phyloP scores from a whole-genome alignment of 2,888 invertebrate genomes.

The Tortricodes alternella region DNA sequence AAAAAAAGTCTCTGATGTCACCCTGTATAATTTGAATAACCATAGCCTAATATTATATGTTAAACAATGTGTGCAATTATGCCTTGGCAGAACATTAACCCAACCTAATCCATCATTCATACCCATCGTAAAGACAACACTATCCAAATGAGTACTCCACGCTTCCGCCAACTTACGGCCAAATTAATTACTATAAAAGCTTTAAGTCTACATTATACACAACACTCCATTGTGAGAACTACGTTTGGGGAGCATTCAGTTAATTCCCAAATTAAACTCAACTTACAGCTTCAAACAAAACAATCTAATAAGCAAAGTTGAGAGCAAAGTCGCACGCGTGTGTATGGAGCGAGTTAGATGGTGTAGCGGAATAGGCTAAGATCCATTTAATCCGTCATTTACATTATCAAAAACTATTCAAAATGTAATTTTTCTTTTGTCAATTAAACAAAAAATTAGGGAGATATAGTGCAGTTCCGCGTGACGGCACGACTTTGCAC shows the following conservation, averaged over 20 bases:
- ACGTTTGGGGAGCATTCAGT: constrained; percentile 55
- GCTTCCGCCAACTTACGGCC: not conserved
- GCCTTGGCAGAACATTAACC: too few species aligned
- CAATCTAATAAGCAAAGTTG: constrained; percentile 72
- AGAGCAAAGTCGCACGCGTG: constrained; percentile 57
- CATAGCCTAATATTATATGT: too few species aligned
- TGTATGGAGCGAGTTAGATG: constrained; percentile 29
- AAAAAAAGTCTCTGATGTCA: too few species aligned
- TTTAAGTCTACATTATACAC: constrained; percentile 7
- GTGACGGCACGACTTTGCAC: too few species aligned
- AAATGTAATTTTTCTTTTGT: too few species aligned
- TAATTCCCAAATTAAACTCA: constrained; percentile 42
- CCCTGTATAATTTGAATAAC: too few species aligned
- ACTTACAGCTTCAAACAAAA: constrained; percentile 57
- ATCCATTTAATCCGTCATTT: too few species aligned
- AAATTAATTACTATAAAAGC: constrained; percentile 24
- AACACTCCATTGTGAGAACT: constrained; percentile 24
- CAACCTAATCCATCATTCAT: too few species aligned
- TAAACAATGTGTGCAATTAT: too few species aligned
- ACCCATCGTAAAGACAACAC: not conserved
- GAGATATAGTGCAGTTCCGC: too few species aligned
- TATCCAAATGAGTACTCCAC: not conserved
- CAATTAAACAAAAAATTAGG: too few species aligned
- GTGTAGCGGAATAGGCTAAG: constrained; percentile 31
- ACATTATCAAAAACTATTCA: too few species aligned